Evolutionary conservation across 2,888 invertebrate genomes (phyloP).

Genomic region (Barypeithes pellucidus): DNA sequence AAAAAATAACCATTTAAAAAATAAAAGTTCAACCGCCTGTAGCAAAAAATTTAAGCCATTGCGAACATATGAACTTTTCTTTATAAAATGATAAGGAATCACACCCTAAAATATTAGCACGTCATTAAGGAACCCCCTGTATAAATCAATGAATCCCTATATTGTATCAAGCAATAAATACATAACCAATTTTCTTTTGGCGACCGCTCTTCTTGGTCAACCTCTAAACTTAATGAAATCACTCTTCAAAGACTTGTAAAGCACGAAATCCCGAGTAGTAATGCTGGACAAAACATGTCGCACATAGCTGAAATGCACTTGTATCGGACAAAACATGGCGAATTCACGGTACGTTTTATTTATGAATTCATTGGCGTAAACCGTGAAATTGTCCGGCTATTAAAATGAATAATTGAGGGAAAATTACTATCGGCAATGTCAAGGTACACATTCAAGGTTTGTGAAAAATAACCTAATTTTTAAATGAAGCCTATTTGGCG

Average conservation of each 20-base stretch:
- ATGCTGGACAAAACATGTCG: conserved; percentile 31
- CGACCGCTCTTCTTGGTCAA: not conserved
- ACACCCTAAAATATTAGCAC: no score
- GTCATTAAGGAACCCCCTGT: no score
- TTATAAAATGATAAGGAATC: no score
- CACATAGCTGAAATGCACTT: conserved; percentile 16
- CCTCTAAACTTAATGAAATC: conserved; percentile 22
- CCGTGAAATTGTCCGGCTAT: not conserved
- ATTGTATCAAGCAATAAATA: not conserved
- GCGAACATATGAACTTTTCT: no score
- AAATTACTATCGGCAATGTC: no score
- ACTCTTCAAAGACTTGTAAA: conserved; percentile 23
- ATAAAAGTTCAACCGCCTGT: no score
- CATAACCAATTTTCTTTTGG: not conserved
- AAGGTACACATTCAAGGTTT: no score
- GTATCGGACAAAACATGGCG: not conserved
- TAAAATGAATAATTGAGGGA: conserved; percentile 4
- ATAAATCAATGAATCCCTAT: not conserved
- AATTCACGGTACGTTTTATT: conserved; percentile 4
- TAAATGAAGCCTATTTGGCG: no score
- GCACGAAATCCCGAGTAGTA: conserved; percentile 14
- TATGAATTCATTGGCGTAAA: conserved; percentile 1
- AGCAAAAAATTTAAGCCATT: no score
- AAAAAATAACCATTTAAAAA: no score
- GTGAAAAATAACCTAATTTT: no score